Base-by-base conservation (phyloP, 2,797 vertebrate species). In the Lepus oiostolus region DNA sequence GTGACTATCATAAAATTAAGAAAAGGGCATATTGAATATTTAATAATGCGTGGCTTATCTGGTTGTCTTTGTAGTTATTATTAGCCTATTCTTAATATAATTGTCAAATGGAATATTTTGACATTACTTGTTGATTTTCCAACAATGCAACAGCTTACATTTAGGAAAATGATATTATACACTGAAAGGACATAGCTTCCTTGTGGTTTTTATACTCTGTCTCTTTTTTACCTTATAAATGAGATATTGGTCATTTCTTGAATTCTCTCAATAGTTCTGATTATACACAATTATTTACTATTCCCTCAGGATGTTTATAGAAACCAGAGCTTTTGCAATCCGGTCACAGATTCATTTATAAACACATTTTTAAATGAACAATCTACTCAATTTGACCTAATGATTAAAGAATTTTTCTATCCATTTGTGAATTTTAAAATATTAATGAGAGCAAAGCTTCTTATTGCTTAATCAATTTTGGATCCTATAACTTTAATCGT, bases 401-500 rank as follows among this genome's bases (percentile, higher is more conserved):
- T 90, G 88, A 91, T 96, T 96, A 91, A 96, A 95, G 17, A 91
- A 82, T 87, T 90, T 96, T 95, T 95, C 96, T 95, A 94, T 91
- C 62, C 65, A 90, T 93, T 88, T 96, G 87, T 97, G 72, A 74
- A 35, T 70, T 92, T 85, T 95, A 21, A 96, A 97, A 95, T 96
- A 91, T 93, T 97, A 96, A 97, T 91, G 90, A 95, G 4, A 2
- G 21, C 16, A 87, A 79, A 83, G 5, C 9, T 67, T 85, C 84
- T 93, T 93, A 95, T 90, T 94, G 47, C 62, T 91, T 94, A 94
- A 95, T 97, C 58, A 63, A 90, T 96, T 95, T 91, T 88, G 91
- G 47, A 87, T 89, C 52, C 38, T 71, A 6, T 95, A 81, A 85
- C 90, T 95, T 93, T 94, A 90, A 95, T 89, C 8, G 21, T 82